Conservation (phyloP, 2,888 invertebrate species). For the Lottia scabra region DNA sequence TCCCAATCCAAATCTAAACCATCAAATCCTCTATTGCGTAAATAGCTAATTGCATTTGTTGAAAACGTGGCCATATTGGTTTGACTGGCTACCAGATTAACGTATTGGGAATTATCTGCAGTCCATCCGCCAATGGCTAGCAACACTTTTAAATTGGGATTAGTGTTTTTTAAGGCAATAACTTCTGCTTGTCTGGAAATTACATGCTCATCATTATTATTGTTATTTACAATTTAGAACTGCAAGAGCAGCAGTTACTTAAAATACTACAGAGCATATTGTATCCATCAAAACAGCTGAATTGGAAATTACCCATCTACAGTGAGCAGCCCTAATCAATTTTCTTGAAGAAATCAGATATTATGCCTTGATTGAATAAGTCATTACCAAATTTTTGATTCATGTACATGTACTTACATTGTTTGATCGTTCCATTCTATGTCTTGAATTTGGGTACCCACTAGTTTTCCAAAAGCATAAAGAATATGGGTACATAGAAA, state of each 20-base stretch:
- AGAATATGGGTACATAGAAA: constrained; percentile 34
- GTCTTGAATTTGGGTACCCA: constrained; percentile 19
- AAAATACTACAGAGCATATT: too few relatives aligned
- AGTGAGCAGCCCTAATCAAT: too few relatives aligned
- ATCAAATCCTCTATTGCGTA: constrained; percentile 31
- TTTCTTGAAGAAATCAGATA: too few relatives aligned
- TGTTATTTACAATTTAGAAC: too few relatives aligned
- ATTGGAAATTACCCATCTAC: too few relatives aligned
- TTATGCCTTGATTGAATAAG: neutral
- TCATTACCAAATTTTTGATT: neutral
- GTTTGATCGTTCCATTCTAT: constrained; percentile 33
- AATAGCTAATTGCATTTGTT: constrained; percentile 25
- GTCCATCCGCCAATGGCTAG: constrained; percentile 48
- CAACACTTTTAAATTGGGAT: constrained; percentile 36
- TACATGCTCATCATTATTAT: neutral
- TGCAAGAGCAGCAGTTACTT: too few relatives aligned
- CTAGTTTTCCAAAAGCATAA: constrained; percentile 31
- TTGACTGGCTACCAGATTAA: constrained; percentile 24
- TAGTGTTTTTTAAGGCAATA: constrained; percentile 32
- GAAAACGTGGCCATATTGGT: constrained; percentile 37
- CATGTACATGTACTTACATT: constrained; percentile 21
- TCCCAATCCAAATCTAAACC: constrained; percentile 47
- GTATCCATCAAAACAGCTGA: too few relatives aligned
- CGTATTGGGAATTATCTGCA: constrained; percentile 64
- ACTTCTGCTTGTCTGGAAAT: constrained; percentile 26